A percentile compares a stretch with the other conserved stretches of the same genome.
phyloP scores from a whole-genome alignment of 2,888 invertebrate genomes.

The Embidobia sp. region DNA sequence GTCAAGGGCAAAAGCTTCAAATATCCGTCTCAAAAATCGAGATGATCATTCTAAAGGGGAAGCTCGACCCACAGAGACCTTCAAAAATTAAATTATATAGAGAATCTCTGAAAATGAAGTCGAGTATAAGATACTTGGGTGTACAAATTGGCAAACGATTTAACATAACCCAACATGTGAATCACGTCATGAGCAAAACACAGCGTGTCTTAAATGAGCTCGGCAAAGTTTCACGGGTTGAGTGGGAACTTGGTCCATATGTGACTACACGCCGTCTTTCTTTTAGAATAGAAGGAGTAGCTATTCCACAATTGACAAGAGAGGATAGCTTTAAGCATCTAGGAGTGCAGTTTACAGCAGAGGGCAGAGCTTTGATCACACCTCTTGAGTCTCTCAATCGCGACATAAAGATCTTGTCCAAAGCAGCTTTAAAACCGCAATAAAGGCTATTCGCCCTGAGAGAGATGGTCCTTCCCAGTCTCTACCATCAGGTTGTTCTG shows the following conservation, averaged over 20 bases:
- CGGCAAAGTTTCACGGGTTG: conserved; percentile 23
- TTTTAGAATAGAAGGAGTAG: conserved; percentile 19
- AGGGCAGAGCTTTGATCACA: conserved; percentile 1
- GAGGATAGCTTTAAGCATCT: conserved; percentile 31
- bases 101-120: background rate
- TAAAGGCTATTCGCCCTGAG: conserved; percentile 58
- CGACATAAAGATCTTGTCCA: conserved; percentile 15
- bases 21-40: too few species aligned
- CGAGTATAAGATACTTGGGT: conserved; percentile 22
- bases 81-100: background rate
- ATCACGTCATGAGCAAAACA: conserved; percentile 4
- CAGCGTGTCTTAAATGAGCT: background rate
- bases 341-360: conserved; percentile 18
- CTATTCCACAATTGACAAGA: conserved; percentile 6
- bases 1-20: too few species aligned
- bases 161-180: conserved; percentile 28
- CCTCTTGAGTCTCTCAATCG: background rate
- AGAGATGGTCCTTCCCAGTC: conserved; percentile 28
- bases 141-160: conserved; percentile 21
- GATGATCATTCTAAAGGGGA: conserved; percentile 3
- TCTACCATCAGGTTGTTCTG: conserved; percentile 74
- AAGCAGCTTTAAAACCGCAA: conserved; percentile 61
- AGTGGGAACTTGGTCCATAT: conserved; percentile 46
- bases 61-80: background rate
- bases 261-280: too few species aligned